Base-by-base conservation (phyloP, 2,113 vertebrate genomes). In the Prunella himalayana region DNA sequence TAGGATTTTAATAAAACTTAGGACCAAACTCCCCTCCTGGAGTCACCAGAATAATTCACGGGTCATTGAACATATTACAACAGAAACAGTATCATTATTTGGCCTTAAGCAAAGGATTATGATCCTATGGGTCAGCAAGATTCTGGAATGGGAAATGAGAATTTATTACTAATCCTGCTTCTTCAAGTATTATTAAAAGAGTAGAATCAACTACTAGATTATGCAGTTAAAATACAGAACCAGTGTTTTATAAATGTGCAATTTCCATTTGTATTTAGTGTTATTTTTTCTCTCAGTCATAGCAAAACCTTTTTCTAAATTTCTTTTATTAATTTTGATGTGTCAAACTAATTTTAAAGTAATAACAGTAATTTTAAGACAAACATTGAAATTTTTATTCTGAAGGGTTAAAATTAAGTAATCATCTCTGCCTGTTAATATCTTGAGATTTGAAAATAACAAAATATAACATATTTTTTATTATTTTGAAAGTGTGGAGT, bases 401-500 rank as follows among this genome's bases (percentile, higher is more conserved):
- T 60, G 19, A 82, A 75, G 4, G 28, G 3, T 17, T 88, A 73
- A 73, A 91, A 51, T 53, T 13, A 45, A 24, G 53, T 91, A 47
- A 49, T 49, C 5, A 72, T 27, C 7, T 65, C 5, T 42, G 5
- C 9, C 5, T 7, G 4, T 49, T 21, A 59, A 70, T 82, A 79
- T 39, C 11, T 31, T 25, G 16, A 75, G 28, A 77, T 77, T 20
- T 65, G n/a, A 78, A 82, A 11, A 13, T 21, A 44, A 33, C 2
- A 31, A 37, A 80, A 35, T 7, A 22, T 27, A 53, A 64, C 4
- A 28, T 15, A 8, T 6, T 82, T 82, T 27, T 49, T 3, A 20
- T 35, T 6, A 15, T 72, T 83, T 71, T 69, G 75, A 20, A 69
- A 66, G 3, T 6, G 2, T 57, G 3, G 2, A 0, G 0, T 13